Base-by-base conservation (phyloP, 2,888 invertebrate species). In the Heliconius sara region DNA sequence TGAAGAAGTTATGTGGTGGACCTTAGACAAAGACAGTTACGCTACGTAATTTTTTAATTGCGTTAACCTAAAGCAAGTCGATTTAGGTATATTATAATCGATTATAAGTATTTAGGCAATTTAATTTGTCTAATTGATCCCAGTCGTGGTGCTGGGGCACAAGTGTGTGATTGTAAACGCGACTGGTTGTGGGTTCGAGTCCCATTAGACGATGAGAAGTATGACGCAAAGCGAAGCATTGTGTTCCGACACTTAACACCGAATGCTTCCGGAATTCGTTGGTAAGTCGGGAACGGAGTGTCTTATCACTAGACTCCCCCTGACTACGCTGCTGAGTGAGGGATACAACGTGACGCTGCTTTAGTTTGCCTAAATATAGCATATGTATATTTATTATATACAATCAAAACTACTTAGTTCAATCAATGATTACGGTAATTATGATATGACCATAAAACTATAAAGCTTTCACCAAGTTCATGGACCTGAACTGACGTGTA, bases 371-470 rank as follows among this genome's bases (percentile, higher is more conserved):
- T 16, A 30, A n/a, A 72, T 34, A 73, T 34, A 60, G 9, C n/a
- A 73, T 7, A 0, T n/a, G n/a, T 60, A 19, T 72, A 72, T 77
- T 34, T n/a, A 72, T 72, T 72, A 52, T 52, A 52, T 72, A 30
- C 27, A 77, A 77, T 65, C 47, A 66, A 72, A 6, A 77, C 30
- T 65, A 30, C 47, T 43, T 71, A 65, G 16, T 34, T 30, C 6
- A 34, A 25, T 47, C 27, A 77, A 22, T 72, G 63, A 72, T 65
- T n/a, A 52, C 77, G 63, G 47, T 77, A 72, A 72, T 77, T 77
- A 77, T 47, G 47, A 72, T 72, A 66, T 77, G 72, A 77, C 65
- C 77, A 77, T 72, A 77, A 72, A 77, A 66, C 72, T 5, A 65
- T 52, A 19, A 72, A 65, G 65, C 77, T 77, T 72, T 77, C 77